These are phyloP conservation scores for Hoplostethus atlanticus DNA, from an alignment of 2,797 vertebrate genomes.

Conservation along the genomic window DNA sequence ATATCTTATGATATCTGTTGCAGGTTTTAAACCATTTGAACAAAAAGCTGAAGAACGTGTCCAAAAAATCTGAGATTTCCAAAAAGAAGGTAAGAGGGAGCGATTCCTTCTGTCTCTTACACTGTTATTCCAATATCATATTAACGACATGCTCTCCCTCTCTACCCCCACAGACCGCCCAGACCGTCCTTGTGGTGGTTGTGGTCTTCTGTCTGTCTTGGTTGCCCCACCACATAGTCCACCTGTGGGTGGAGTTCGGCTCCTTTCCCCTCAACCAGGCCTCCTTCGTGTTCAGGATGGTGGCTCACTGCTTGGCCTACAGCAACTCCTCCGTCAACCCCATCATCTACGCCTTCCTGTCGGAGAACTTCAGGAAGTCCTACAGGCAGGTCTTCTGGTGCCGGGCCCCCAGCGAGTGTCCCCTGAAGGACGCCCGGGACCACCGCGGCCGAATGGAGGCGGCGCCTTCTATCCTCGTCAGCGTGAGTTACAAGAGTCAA, in stretches of 20 bases:
- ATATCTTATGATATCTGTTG: conserved; percentile 34
- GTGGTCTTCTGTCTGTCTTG: conserved; percentile 96
- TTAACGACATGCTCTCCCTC: neutral
- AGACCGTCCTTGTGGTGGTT: conserved; percentile 95
- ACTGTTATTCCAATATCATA: no score
- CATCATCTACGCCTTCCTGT: conserved; percentile 96
- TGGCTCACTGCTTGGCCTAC: conserved; percentile 95
- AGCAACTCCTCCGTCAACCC: conserved; percentile 98
- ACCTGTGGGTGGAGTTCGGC: conserved; percentile 95
- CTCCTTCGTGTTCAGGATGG: conserved; percentile 92
- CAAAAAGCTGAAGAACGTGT: conserved; percentile 94
- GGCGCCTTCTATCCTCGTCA: conserved; percentile 86
- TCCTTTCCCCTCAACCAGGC: conserved; percentile 93
- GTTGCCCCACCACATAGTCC: conserved; percentile 93
- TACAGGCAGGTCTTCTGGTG: conserved; percentile 96
- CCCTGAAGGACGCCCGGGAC: conserved; percentile 83
- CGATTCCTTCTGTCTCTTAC: neutral
- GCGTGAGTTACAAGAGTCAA: conserved; percentile 48
- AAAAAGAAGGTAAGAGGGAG: conserved; percentile 91
- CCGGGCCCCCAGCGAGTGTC: conserved; percentile 72
- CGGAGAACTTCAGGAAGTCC: conserved; percentile 98
- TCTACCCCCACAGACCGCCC: conserved; percentile 86
- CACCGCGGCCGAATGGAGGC: conserved; percentile 86
- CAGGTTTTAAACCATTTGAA: conserved; percentile 96
- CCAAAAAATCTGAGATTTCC: conserved; percentile 94